These are phyloP conservation scores for Pyrgilauda ruficollis DNA, from an alignment of 2,113 vertebrate species.

Conservation along the genomic window DNA sequence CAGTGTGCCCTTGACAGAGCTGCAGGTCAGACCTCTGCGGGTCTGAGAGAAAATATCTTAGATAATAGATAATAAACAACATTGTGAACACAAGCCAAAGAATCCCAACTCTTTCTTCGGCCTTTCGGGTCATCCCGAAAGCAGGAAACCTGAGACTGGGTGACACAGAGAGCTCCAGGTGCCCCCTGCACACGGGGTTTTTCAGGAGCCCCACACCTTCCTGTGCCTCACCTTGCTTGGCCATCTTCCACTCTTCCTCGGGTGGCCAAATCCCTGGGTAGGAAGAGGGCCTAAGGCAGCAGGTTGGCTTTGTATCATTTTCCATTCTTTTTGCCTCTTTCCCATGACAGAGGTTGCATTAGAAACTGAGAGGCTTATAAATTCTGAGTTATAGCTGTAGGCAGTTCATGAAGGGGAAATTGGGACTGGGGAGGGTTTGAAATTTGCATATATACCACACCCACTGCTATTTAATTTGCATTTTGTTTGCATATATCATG, in stretches of 20 bases:
- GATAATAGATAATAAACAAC: too few species aligned
- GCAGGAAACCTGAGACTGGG: too few species aligned
- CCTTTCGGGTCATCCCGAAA: too few species aligned
- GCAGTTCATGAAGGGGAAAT: conserved; percentile 57
- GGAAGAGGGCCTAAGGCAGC: neutral
- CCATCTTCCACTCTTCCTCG: neutral
- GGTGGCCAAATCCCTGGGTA: neutral
- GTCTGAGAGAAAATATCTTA: too few species aligned
- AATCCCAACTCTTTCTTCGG: too few species aligned
- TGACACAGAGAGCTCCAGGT: neutral
- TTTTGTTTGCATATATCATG: conserved; percentile 10
- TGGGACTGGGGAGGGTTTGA: neutral
- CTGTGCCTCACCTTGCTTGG: neutral
- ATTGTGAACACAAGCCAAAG: too few species aligned
- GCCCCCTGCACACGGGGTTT: neutral
- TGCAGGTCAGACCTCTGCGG: too few species aligned
- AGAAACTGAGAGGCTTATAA: conserved; percentile 36
- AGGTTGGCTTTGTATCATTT: neutral
- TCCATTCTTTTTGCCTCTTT: conserved; percentile 26
- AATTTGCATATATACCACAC: conserved; percentile 50
- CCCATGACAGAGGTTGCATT: conserved; percentile 26
- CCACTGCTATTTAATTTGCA: conserved; percentile 53
- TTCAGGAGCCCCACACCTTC: neutral
- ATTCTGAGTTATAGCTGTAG: conserved; percentile 59
- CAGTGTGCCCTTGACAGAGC: too few species aligned